Evolutionary conservation across 2,888 invertebrate genomes (phyloP).

Genomic region (Glyphotaelius pellucidus): DNA sequence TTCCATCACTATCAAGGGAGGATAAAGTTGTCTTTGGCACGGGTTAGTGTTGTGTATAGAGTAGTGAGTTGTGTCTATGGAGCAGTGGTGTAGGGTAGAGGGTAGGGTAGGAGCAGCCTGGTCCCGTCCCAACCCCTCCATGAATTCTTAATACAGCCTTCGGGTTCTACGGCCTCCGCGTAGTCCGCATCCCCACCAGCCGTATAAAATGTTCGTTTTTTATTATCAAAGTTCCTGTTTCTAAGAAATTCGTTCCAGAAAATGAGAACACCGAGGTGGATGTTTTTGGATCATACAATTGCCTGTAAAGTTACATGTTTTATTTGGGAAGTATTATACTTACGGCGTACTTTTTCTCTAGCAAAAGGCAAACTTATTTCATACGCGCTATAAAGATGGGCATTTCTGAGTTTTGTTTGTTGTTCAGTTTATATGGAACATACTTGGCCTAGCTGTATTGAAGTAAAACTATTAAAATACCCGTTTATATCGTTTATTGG

Average conservation of each 20-base stretch:
- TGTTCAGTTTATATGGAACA: background rate
- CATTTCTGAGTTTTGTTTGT: background rate
- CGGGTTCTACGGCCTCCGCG: constrained; percentile 45
- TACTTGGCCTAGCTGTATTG: background rate
- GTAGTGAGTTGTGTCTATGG: constrained; percentile 2
- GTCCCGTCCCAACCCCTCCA: constrained; percentile 45
- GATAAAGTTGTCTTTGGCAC: constrained; percentile 57
- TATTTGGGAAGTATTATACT: constrained; percentile 18
- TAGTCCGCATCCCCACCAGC: constrained; percentile 42
- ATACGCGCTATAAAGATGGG: background rate
- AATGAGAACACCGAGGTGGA: constrained; percentile 27
- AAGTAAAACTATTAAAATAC: background rate
- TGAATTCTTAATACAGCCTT: constrained; percentile 63
- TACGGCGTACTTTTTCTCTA: background rate
- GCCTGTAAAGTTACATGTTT: constrained; percentile 41
- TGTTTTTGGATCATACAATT: constrained; percentile 42
- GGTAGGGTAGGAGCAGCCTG: constrained; percentile 26
- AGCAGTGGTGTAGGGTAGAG: background rate
- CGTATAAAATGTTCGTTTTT: constrained; percentile 61
- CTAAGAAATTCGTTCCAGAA: constrained; percentile 38
- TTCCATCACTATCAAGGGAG: constrained; percentile 47
- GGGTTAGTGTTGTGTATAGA: background rate
- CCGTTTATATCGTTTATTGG: background rate
- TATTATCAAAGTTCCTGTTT: constrained; percentile 44
- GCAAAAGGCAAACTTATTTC: constrained; percentile 4